Evolutionary conservation across 2,113 vertebrate species (phyloP).

Genomic region (Dascyllus trimaculatus): DNA sequence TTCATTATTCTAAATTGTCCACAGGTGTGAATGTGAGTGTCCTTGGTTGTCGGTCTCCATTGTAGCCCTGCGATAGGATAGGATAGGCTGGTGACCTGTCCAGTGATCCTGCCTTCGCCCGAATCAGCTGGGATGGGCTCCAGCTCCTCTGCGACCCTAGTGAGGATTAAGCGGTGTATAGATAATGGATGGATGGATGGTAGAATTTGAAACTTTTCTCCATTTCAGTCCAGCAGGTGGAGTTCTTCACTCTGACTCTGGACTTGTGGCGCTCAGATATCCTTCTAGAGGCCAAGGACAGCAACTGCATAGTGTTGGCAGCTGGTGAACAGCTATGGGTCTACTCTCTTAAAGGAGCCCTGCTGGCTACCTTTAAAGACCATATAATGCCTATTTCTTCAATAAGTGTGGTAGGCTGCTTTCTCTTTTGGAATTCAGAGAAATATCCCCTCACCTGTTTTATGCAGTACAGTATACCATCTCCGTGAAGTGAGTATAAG

Average conservation of each 20-base stretch:
- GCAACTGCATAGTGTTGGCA: slow-evolving; percentile 78
- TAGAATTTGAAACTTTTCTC: slow-evolving; percentile 17
- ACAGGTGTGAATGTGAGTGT: too few relatives aligned
- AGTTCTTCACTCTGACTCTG: slow-evolving; percentile 71
- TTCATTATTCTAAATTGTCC: too few relatives aligned
- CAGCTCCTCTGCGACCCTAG: too few relatives aligned
- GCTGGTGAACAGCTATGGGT: slow-evolving; percentile 70
- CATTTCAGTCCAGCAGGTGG: slow-evolving; percentile 81
- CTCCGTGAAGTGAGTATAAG: slow-evolving; percentile 1
- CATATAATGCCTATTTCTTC: slow-evolving; percentile 85
- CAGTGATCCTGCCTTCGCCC: too few relatives aligned
- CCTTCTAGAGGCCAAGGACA: slow-evolving; percentile 79
- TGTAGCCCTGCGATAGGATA: too few relatives aligned
- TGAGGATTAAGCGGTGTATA: too few relatives aligned
- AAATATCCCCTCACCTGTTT: neutral
- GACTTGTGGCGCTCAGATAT: slow-evolving; percentile 49
- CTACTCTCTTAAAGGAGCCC: slow-evolving; percentile 81
- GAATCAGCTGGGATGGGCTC: too few relatives aligned
- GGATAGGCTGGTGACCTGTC: too few relatives aligned
- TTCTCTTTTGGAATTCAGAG: neutral
- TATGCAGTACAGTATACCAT: neutral
- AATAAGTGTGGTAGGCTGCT: slow-evolving; percentile 86
- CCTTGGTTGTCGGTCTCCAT: too few relatives aligned
- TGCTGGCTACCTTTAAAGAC: slow-evolving; percentile 85
- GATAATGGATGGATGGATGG: too few relatives aligned